phyloP scores from a whole-genome alignment of 2,797 vertebrate genomes.

The Anguilla megastoma region DNA sequence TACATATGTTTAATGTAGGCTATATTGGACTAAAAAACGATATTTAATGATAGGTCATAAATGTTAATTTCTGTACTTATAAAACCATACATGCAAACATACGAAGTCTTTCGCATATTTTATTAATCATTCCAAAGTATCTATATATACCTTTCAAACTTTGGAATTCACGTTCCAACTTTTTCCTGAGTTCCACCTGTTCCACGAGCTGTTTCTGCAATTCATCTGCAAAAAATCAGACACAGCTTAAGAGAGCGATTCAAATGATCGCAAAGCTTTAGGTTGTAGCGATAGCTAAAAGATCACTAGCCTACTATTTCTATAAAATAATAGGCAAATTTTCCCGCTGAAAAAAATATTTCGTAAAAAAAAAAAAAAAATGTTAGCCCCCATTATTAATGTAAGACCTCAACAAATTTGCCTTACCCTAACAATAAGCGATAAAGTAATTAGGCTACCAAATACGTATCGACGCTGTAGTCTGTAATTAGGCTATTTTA shows the following conservation, averaged over 20 bases:
- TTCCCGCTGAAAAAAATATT: not conserved
- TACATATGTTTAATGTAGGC: not conserved
- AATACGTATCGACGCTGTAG: not conserved
- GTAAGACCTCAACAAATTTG: not conserved
- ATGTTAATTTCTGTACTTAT: not conserved
- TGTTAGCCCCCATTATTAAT: not conserved
- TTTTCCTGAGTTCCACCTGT: constrained; percentile 96
- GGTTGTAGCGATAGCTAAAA: not conserved
- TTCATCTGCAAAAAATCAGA: constrained; percentile 79
- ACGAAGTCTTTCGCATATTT: not conserved
- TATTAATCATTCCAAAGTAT: not conserved
- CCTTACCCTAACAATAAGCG: not conserved
- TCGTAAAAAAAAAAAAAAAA: not conserved
- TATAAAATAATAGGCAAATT: not conserved
- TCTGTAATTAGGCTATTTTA: not conserved
- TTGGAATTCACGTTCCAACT: constrained; percentile 95
- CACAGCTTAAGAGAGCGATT: not conserved
- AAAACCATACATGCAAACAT: not conserved
- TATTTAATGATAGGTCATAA: not conserved
- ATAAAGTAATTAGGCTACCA: not conserved
- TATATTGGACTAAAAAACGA: not conserved
- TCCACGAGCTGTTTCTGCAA: constrained; percentile 94
- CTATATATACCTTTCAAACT: constrained; percentile 88
- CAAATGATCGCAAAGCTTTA: not conserved
- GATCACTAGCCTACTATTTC: not conserved